Percentiles rank a stretch among this genome's conserved stretches.
Conservation (phyloP, 2,797 vertebrate species). For the Myripristis murdjan region DNA sequence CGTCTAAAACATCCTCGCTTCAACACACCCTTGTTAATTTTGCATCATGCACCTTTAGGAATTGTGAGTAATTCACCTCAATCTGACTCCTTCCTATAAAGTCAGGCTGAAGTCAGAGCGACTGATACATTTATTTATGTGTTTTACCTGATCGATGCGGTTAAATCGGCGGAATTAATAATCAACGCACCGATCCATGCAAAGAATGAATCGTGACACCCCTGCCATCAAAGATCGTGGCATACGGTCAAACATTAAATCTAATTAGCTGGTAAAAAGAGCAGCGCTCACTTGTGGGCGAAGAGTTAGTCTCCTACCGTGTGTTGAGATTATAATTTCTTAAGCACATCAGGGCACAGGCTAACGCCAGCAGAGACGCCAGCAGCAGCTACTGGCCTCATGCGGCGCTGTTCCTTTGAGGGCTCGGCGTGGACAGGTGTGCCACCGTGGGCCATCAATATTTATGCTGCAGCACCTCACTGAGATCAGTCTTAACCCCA, state of each 20-base stretch:
- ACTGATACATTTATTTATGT: no score
- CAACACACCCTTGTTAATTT: no score
- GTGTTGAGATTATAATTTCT: constrained; percentile 9
- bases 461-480: constrained; percentile 54
- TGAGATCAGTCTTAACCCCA: constrained; percentile 68
- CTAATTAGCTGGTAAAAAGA: constrained; percentile 1
- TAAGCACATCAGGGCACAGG: neutral
- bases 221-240: neutral
- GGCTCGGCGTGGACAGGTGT: constrained; percentile 61
- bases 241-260: neutral
- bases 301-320: neutral
- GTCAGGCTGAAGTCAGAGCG: no score
- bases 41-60: no score
- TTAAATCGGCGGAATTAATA: no score
- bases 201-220: no score
- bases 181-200: no score
- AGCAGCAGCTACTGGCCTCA: constrained; percentile 17
- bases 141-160: no score
- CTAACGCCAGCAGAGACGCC: constrained; percentile 28
- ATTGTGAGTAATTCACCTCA: no score
- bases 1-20: no score
- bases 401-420: constrained; percentile 16
- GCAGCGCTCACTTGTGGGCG: neutral
- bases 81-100: no score
- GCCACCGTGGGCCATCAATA: constrained; percentile 58